Evolutionary conservation across 2,888 invertebrate genomes (phyloP).

Genomic region (Dryococelus australis): DNA sequence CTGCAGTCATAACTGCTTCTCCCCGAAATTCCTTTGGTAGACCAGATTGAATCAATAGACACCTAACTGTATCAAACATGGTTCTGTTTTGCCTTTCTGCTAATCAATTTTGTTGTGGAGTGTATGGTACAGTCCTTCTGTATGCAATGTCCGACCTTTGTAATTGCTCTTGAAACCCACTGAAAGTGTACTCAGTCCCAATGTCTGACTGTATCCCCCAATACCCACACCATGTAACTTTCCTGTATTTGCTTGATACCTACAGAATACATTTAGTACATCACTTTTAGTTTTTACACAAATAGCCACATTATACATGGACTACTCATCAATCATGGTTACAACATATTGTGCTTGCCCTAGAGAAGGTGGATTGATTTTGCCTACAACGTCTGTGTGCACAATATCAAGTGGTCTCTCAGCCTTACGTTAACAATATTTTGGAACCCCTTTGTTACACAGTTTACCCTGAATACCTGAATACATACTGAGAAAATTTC

Average conservation of each 20-base stretch:
- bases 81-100: constrained; percentile 50
- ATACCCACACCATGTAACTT: constrained; percentile 29
- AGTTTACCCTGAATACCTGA: neutral
- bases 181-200: constrained; percentile 38
- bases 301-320: too few species aligned
- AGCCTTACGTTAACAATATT: neutral
- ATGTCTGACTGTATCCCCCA: constrained; percentile 33
- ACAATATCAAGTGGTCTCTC: neutral
- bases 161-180: constrained; percentile 41
- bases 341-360: neutral
- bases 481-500: neutral
- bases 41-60: too few species aligned
- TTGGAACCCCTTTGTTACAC: neutral
- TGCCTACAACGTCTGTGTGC: neutral
- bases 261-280: too few species aligned
- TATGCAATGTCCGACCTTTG: constrained; percentile 47
- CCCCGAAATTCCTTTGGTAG: too few species aligned
- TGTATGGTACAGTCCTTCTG: constrained; percentile 45
- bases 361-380: neutral
- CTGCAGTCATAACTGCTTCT: too few species aligned
- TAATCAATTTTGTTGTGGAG: constrained; percentile 49
- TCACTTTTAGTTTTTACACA: too few species aligned
- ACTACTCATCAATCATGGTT: too few species aligned
- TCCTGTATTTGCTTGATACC: too few species aligned
- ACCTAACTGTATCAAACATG: too few species aligned